These are phyloP conservation scores for Hydrophis major DNA, from an alignment of 2,797 vertebrate genomes.

Conservation along the genomic window DNA sequence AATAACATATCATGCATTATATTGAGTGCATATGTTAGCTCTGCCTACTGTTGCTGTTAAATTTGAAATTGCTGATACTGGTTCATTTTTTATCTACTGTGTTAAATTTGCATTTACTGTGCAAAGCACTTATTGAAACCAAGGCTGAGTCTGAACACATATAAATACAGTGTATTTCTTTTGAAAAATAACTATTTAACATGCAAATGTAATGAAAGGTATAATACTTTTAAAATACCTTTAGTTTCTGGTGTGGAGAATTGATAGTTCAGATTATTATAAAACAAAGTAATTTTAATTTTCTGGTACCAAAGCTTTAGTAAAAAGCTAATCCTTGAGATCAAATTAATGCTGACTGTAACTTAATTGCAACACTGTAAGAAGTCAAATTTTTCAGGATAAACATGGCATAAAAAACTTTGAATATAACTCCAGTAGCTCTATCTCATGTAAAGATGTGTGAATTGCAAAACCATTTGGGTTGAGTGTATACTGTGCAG, in stretches of 20 bases:
- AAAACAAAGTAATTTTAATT: not conserved
- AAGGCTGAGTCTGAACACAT: conserved; percentile 44
- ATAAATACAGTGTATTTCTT: conserved; percentile 55
- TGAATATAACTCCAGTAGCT: not conserved
- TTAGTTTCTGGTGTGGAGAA: not conserved
- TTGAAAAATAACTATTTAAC: conserved; percentile 47
- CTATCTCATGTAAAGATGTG: not conserved
- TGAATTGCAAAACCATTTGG: not conserved
- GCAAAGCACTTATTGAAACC: conserved; percentile 57
- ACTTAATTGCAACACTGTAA: not conserved
- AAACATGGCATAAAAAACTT: not conserved
- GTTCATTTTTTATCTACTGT: conserved; percentile 50
- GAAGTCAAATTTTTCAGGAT: not conserved
- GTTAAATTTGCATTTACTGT: conserved; percentile 62
- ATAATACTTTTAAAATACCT: conserved; percentile 23
- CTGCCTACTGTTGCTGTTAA: conserved; percentile 53
- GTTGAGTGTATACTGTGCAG: not conserved
- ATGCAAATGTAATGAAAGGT: conserved; percentile 35
- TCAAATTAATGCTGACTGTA: not conserved
- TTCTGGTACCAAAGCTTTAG: not conserved
- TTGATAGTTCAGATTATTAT: conserved; percentile 21
- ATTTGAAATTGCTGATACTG: conserved; percentile 63
- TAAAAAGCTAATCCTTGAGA: not conserved
- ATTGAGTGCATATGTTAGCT: conserved; percentile 28
- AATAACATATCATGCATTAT: conserved; percentile 37